These are phyloP conservation scores for Chrysopa pallens DNA, from an alignment of 1,140 invertebrate species.

Conservation along the genomic window DNA sequence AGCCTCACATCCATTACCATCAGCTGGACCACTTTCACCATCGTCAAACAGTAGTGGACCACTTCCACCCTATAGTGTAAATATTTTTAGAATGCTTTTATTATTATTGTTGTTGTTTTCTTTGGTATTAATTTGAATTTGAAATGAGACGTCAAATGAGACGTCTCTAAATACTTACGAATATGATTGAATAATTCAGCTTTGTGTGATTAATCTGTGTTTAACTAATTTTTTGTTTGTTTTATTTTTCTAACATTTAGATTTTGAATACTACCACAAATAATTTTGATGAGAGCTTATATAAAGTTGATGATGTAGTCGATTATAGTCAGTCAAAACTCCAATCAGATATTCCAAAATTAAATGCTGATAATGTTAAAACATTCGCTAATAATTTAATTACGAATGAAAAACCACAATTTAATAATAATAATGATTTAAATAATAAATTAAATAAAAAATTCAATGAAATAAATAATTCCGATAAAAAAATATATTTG, in stretches of 20 bases:
- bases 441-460: neutral
- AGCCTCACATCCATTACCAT: conserved; percentile 21
- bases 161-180: too few species aligned
- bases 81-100: conserved; percentile 6
- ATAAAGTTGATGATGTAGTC: too few species aligned
- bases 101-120: neutral
- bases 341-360: neutral
- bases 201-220: too few species aligned
- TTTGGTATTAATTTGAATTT: neutral
- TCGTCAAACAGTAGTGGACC: conserved; percentile 15
- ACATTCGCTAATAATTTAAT: conserved; percentile 8
- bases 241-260: too few species aligned
- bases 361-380: conserved; percentile 9
- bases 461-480: neutral
- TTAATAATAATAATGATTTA: conserved; percentile 4
- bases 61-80: conserved; percentile 14
- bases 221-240: too few species aligned
- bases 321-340: too few species aligned
- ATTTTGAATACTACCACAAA: too few species aligned
- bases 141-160: too few species aligned
- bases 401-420: conserved; percentile 2
- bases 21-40: conserved; percentile 30
- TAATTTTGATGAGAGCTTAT: too few species aligned
- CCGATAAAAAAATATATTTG: neutral
- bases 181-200: too few species aligned